phyloP scores from a whole-genome alignment of 2,888 invertebrate genomes.

The Tolmerus cingulatus region DNA sequence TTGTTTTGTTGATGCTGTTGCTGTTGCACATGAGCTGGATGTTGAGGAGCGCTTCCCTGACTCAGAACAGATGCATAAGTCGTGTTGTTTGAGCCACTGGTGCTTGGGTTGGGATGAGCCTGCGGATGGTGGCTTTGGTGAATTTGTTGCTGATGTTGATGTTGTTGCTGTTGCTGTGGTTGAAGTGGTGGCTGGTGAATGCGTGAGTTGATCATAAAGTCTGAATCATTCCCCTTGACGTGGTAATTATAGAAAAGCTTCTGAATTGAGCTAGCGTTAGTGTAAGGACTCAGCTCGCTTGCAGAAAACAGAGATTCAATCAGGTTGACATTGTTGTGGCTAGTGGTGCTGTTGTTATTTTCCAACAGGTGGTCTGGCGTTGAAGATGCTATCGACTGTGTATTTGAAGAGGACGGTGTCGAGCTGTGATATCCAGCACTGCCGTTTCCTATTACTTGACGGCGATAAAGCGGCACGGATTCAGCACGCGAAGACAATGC shows the following conservation, averaged over 20 bases:
- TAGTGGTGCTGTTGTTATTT: slow-evolving; percentile 43
- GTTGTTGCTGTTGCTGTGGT: slow-evolving; percentile 50
- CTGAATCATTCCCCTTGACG: slow-evolving; percentile 44
- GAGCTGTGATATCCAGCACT: slow-evolving; percentile 50
- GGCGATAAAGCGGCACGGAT: slow-evolving; percentile 65
- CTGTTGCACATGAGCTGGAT: slow-evolving; percentile 30
- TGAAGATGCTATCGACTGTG: slow-evolving; percentile 53
- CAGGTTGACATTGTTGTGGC: slow-evolving; percentile 22
- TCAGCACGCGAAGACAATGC: slow-evolving; percentile 51
- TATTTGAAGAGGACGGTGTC: slow-evolving; percentile 52
- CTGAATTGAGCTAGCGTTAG: slow-evolving; percentile 47
- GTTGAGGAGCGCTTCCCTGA: slow-evolving; percentile 54
- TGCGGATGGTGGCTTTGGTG: slow-evolving; percentile 50
- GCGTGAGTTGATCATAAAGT: slow-evolving; percentile 7
- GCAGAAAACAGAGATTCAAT: slow-evolving; percentile 46
- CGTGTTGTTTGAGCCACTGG: slow-evolving; percentile 53
- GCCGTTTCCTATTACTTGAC: slow-evolving; percentile 62
- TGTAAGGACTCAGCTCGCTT: slow-evolving; percentile 44
- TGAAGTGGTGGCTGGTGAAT: slow-evolving; percentile 47
- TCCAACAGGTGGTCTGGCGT: slow-evolving; percentile 55
- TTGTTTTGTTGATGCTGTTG: neutral
- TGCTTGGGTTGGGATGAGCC: neutral
- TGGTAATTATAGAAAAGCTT: slow-evolving; percentile 48
- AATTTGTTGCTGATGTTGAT: slow-evolving; percentile 47
- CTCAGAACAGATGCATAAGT: slow-evolving; percentile 64